These are phyloP conservation scores for Wiebesia pumilae DNA, from an alignment of 1,140 invertebrate genomes.

Conservation along the genomic window DNA sequence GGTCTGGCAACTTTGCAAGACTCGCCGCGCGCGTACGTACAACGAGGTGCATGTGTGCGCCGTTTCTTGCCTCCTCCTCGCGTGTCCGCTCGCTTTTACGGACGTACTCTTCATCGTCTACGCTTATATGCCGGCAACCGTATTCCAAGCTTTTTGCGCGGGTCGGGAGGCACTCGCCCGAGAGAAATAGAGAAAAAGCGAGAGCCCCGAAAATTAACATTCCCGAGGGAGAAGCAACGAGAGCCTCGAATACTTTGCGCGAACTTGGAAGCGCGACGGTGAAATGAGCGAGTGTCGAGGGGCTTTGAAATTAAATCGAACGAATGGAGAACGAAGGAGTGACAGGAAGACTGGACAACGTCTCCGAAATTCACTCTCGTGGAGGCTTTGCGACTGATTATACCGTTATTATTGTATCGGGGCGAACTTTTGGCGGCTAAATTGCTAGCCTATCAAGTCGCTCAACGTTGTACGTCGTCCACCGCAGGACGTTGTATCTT, in stretches of 20 bases:
- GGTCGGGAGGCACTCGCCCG: background rate
- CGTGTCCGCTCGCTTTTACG: background rate
- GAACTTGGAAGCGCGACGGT: background rate
- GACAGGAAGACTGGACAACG: background rate
- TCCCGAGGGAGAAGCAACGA: no score
- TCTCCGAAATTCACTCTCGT: background rate
- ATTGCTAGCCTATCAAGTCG: background rate
- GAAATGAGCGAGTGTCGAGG: background rate
- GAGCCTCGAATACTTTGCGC: no score
- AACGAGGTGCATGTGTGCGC: background rate
- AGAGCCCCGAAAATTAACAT: background rate
- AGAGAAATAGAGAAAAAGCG: background rate
- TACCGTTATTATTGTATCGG: slow-evolving; percentile 7
- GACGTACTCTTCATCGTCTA: no score
- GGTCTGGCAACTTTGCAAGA: background rate
- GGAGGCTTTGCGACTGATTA: background rate
- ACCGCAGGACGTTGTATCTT: background rate
- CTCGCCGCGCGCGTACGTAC: background rate
- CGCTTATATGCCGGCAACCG: no score
- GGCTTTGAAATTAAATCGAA: background rate
- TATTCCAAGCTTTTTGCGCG: no score
- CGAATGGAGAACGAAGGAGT: background rate
- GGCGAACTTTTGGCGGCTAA: background rate
- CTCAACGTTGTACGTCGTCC: background rate
- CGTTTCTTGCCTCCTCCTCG: background rate